phyloP scores from a whole-genome alignment of 2,113 vertebrate genomes.

The Stictonetta naevosa region DNA sequence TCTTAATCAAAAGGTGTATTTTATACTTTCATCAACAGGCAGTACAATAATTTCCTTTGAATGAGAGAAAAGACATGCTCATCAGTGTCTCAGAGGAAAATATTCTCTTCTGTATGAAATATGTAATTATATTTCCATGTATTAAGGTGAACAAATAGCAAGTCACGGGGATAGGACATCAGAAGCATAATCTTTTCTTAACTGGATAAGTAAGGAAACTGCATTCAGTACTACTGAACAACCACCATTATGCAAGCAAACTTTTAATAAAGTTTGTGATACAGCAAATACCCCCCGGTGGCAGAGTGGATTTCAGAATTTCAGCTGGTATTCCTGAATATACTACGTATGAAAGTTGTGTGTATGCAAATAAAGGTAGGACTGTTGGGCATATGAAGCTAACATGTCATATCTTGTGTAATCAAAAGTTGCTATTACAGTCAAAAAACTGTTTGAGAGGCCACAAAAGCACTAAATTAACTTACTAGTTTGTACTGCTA shows the following conservation, averaged over 20 bases:
- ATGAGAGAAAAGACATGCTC: fast-evolving
- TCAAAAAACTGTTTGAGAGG: background rate
- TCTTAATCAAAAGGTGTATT: background rate
- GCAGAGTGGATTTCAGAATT: background rate
- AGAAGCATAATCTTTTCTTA: background rate
- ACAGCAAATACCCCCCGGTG: background rate
- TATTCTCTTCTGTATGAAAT: background rate
- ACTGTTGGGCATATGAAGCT: background rate
- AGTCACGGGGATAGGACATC: background rate
- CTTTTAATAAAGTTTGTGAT: background rate
- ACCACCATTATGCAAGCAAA: background rate
- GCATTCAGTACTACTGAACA: background rate
- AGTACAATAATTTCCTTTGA: background rate
- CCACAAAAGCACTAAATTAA: background rate
- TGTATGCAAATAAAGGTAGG: background rate
- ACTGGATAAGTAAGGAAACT: background rate
- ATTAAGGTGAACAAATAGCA: background rate
- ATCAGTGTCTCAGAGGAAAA: background rate
- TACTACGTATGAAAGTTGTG: background rate
- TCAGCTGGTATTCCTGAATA: background rate
- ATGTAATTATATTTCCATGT: background rate
- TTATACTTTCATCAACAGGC: background rate
- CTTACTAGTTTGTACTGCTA: background rate
- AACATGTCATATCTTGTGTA: background rate
- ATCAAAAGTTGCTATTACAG: background rate